phyloP scores from a whole-genome alignment of 2,113 vertebrate genomes.

The Glareola pratincola region DNA sequence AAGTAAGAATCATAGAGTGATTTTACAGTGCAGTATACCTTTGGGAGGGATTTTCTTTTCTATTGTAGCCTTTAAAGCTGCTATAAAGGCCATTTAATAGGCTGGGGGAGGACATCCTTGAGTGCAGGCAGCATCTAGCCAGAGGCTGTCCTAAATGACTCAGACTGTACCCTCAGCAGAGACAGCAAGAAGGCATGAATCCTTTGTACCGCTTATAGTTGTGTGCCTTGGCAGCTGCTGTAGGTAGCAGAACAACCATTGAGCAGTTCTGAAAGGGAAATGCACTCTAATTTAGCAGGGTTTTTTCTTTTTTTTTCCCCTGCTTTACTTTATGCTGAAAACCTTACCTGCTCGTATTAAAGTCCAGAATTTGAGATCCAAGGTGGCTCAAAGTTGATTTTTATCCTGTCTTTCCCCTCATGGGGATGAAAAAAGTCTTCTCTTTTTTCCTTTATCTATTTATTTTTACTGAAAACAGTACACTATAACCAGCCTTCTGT shows the following conservation, averaged over 20 bases:
- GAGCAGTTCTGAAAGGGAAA: not conserved
- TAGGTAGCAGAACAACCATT: not conserved
- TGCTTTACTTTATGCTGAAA: not conserved
- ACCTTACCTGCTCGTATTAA: not conserved
- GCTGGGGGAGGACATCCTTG: not conserved
- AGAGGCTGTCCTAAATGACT: not conserved
- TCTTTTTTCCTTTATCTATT: not conserved
- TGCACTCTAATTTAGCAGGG: not conserved
- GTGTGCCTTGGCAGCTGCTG: not conserved
- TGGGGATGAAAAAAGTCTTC: not conserved
- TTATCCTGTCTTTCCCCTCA: not conserved
- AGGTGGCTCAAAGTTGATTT: not conserved
- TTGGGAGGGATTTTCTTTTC: slow-evolving; percentile 32
- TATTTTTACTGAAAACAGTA: not conserved
- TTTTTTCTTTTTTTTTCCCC: too few species aligned
- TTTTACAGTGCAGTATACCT: not conserved
- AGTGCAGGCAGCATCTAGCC: not conserved
- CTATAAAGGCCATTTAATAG: slow-evolving; percentile 3
- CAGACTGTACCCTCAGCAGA: not conserved
- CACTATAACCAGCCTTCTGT: not conserved
- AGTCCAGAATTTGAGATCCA: not conserved
- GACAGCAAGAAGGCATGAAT: not conserved
- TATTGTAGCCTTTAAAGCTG: not conserved
- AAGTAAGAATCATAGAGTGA: slow-evolving; percentile 25
- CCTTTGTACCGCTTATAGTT: not conserved